Evolutionary conservation across 1,140 invertebrate species (phyloP), one percentile per base, ranked within the genome.

Genomic region (Ectropis grisescens): DNA sequence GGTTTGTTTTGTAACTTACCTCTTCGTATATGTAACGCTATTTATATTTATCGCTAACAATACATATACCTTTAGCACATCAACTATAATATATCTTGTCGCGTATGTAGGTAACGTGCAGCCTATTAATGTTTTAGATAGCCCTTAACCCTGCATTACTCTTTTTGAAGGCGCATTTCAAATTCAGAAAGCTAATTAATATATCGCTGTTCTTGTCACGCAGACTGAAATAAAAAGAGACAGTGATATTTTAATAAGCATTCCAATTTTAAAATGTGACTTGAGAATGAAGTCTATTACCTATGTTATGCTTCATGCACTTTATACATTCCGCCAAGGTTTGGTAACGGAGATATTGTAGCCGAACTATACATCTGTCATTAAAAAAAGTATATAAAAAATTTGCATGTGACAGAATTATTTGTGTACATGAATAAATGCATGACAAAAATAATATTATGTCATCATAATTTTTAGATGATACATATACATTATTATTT

Each of bases 11-110:
- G 57, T 66, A 37, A 65, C 62, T 54, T 52, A 59, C 50, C 45
- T 50, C 51, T 65, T 56, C 58, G 55, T 72, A 66, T 69, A 57
- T 70, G 43, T 76, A 78, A 72, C 64, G 71, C 75, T 80, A 65
- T 62, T 59, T 75, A 72, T 68, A 57, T 61, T 60, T 64, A 58
- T 52, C 45, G 70, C 70, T 75, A 71, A 75, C 64, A 59, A 60
- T 29, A 68, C 66, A 70, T 70, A 48, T 65, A 58, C 68, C 53
- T 48, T 37, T 48, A 52, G 61, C 66, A 68, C 65, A 55, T 49
- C 30, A 26, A 7, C 24, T 19, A 19, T 19, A 19, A 4, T 19
- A 4, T 19, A 4, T 19, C 16, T 19, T 19, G 16, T 28, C 13
- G 33, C 27, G 33, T 35, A 31, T 37, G 16, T 36, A 33, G 37